Percentiles rank a stretch among this genome's conserved stretches.
phyloP scores from a whole-genome alignment of 1,140 invertebrate genomes.

The Magallana gigas region DNA sequence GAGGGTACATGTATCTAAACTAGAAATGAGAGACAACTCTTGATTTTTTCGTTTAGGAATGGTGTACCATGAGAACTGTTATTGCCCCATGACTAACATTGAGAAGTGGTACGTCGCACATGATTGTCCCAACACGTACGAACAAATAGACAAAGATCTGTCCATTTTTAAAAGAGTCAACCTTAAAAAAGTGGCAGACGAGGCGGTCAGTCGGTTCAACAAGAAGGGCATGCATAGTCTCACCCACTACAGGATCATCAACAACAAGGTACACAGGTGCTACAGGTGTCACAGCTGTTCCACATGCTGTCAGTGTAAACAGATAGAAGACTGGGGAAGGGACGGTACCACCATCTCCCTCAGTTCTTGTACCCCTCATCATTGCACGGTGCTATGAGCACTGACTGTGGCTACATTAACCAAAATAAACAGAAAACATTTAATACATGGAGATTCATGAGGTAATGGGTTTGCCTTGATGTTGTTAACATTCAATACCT shows the following conservation, averaged over 20 bases:
- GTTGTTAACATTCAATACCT: no score
- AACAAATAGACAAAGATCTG: constrained; percentile 89
- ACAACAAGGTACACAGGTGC: constrained; percentile 84
- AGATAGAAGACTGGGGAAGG: no score
- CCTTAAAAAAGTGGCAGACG: constrained; percentile 85
- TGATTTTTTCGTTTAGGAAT: constrained; percentile 80
- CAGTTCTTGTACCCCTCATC: no score
- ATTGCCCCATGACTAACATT: constrained; percentile 86
- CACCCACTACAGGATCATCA: constrained; percentile 93
- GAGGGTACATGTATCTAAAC: no score
- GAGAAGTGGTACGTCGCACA: constrained; percentile 85
- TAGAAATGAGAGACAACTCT: not conserved
- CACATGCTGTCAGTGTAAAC: no score
- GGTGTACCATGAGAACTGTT: constrained; percentile 90
- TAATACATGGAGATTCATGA: no score
- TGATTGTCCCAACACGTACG: constrained; percentile 84
- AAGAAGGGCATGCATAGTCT: constrained; percentile 89
- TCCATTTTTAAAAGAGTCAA: constrained; percentile 86
- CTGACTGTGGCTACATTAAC: no score
- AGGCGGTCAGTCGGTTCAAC: constrained; percentile 85
- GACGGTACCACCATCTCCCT: no score
- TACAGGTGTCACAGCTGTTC: not conserved
- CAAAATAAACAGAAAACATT: no score
- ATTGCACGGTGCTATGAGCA: no score
- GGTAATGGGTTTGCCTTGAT: no score